phyloP scores from a whole-genome alignment of 2,888 invertebrate species.

The Pristionchus japonicus region DNA sequence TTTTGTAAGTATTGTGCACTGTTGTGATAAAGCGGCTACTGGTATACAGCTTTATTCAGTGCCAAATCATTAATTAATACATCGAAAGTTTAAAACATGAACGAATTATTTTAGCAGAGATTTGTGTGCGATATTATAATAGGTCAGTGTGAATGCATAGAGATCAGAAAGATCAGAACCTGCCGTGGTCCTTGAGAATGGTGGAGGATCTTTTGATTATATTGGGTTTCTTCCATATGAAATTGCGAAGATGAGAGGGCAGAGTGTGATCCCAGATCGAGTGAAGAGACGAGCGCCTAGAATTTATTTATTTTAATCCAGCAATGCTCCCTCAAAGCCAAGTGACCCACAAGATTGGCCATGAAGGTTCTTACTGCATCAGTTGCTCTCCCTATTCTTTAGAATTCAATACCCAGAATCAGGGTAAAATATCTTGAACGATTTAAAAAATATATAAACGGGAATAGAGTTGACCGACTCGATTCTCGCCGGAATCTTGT shows the following conservation, averaged over 20 bases:
- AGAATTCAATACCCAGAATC: too few relatives aligned
- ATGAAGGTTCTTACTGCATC: too few relatives aligned
- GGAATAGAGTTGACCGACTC: not conserved
- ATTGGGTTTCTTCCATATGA: not conserved
- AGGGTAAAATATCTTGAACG: too few relatives aligned
- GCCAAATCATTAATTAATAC: too few relatives aligned
- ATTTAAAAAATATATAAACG: too few relatives aligned
- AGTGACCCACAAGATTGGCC: too few relatives aligned
- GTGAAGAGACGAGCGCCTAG: not conserved
- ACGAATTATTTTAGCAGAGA: not conserved
- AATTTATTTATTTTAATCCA: not conserved
- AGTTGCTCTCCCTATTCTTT: too few relatives aligned
- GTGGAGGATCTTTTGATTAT: not conserved
- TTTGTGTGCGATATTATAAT: not conserved
- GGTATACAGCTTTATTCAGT: not conserved
- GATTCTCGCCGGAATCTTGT: not conserved
- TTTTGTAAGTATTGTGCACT: not conserved
- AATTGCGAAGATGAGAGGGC: not conserved
- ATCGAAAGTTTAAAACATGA: too few relatives aligned
- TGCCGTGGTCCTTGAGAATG: not conserved
- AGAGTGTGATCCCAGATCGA: not conserved
- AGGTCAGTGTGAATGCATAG: not conserved
- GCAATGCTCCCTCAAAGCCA: too few relatives aligned
- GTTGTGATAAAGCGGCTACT: conserved; percentile 17
- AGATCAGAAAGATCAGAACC: not conserved